phyloP scores from a whole-genome alignment of 2,888 invertebrate species.

The Coenonympha arcania region DNA sequence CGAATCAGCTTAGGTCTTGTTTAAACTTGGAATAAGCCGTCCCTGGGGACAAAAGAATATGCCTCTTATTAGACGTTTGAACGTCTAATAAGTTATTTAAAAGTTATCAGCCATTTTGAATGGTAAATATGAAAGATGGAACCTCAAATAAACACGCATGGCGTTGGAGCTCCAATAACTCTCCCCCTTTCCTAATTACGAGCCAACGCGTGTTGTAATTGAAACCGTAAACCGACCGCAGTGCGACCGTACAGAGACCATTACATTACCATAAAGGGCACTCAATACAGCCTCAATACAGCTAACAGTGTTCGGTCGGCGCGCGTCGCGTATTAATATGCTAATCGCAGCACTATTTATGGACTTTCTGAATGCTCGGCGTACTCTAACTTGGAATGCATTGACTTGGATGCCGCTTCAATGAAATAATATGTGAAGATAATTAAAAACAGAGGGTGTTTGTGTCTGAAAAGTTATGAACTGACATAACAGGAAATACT shows the following conservation, averaged over 20 bases:
- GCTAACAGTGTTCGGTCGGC: slow-evolving; percentile 12
- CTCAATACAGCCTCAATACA: no score
- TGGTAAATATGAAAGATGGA: slow-evolving; percentile 5
- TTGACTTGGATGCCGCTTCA: background rate
- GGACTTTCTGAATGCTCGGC: slow-evolving; percentile 5
- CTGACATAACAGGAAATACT: no score
- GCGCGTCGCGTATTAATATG: slow-evolving; percentile 31
- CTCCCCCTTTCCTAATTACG: slow-evolving; percentile 17
- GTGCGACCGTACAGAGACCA: slow-evolving; percentile 32
- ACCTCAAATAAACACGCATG: background rate
- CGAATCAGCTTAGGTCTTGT: no score
- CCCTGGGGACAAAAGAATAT: no score
- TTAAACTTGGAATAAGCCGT: no score
- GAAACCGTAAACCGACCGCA: slow-evolving; percentile 33
- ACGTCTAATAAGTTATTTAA: no score
- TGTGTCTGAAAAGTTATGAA: no score
- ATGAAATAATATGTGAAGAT: no score
- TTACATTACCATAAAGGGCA: slow-evolving; percentile 39
- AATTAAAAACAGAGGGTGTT: no score
- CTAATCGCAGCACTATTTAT: slow-evolving; percentile 29
- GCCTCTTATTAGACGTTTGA: no score
- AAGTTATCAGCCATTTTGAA: no score
- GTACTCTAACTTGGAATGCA: background rate
- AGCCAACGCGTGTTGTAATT: slow-evolving; percentile 36
- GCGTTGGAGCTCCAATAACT: background rate